Evolutionary conservation across 2,888 invertebrate genomes (phyloP).

Genomic region (Mesorhabditis spiculigera): DNA sequence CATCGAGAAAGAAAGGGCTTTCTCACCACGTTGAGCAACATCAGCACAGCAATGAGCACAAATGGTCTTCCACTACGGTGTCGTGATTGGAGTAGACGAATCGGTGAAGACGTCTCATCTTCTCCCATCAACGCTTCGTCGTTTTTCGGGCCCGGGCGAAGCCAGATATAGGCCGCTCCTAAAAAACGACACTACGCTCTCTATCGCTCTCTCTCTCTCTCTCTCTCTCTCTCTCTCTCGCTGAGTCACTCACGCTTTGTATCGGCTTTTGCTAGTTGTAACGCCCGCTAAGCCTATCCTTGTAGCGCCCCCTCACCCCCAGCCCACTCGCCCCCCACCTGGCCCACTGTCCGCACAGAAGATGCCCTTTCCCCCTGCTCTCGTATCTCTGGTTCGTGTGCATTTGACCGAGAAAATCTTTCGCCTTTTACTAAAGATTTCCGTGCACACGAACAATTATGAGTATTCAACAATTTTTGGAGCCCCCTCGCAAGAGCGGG

Average conservation of each 20-base stretch:
- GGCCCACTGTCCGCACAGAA: too few species aligned
- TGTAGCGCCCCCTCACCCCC: too few species aligned
- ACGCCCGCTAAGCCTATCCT: not conserved
- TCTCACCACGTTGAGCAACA: constrained; percentile 25
- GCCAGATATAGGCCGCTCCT: constrained; percentile 12
- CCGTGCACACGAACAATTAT: constrained; percentile 23
- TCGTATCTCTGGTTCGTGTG: constrained; percentile 14
- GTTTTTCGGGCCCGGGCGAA: constrained; percentile 8
- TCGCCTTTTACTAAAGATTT: constrained; percentile 42
- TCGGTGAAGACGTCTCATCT: not conserved
- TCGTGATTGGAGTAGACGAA: not conserved
- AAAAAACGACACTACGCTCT: not conserved
- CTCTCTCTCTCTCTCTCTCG: too few species aligned
- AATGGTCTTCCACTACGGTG: constrained; percentile 11
- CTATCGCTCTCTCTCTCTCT: too few species aligned
- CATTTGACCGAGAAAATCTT: constrained; percentile 25
- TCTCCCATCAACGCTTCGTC: not conserved
- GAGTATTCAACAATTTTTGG: not conserved
- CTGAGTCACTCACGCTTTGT: too few species aligned
- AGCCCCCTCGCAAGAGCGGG: too few species aligned
- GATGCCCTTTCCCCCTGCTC: too few species aligned
- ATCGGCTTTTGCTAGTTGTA: too few species aligned
- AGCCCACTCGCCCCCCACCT: too few species aligned
- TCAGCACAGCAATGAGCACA: constrained; percentile 15
- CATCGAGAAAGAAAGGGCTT: not conserved